Base-by-base conservation (phyloP, 2,888 invertebrate genomes). In the Nomada ferruginata region DNA sequence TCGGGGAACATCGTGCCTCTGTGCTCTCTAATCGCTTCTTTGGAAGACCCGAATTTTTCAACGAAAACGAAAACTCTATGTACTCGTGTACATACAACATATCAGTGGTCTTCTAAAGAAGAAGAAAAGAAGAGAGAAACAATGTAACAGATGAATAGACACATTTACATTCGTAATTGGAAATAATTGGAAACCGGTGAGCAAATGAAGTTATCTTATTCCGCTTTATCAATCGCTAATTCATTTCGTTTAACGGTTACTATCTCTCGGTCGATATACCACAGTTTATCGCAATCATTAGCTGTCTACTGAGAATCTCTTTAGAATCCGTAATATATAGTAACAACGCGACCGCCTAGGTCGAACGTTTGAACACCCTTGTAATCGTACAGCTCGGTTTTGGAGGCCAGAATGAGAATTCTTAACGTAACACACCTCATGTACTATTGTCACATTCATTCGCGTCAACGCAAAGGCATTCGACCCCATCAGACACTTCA, bases 221-320 rank as follows among this genome's bases (percentile, higher is more conserved):
- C 71, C 29, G 52, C 59, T 73, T 87, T 84, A 88, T 86, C 88
- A 87, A 86, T 84, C 76, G 76, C 80, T 84, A 84, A 88, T 86
- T 79, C 68, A 66, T 69, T 78, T 82, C 78, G 64, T 82, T 86
- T 57, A 73, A 80, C 66, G 63, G 68, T 77, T 53, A 26, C 61
- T 61, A 55, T 71, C 71, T 61, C 79, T 20, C 36, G 78, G 66
- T 78, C 78, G 77, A 61, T 71, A 64, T 75, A 78, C 79, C 81
- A 70, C 57, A 61, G 70, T 76, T 50, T 59, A 70, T 66, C 76
- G 20, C 65, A 87, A 79, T 66, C 11, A 47, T 57, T 80, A 85
- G 73, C 79, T 72, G 81, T 68, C 84, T 87, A 82, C 63, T 83
- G 79, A 87, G 75, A 85, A 79, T 83, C 70, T 87, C 70, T 87